Base-by-base conservation (phyloP, 1,140 invertebrate genomes). In the Idris sp. region DNA sequence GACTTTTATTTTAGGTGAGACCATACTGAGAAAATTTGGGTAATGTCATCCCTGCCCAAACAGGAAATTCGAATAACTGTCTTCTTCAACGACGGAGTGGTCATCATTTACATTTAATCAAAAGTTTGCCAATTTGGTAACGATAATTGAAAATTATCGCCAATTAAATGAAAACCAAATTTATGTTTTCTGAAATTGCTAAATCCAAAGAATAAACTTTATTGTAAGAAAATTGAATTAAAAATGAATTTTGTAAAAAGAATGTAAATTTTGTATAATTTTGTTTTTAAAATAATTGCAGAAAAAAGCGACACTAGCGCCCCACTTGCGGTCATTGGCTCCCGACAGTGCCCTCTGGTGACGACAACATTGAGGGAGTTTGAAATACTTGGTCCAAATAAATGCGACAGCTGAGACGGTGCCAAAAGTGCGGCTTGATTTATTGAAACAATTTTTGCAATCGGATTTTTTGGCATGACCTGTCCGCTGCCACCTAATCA, bases 1-100 rank as follows among this genome's bases (percentile, higher is more conserved):
- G n/a, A n/a, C n/a, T n/a, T n/a, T n/a, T n/a, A n/a, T n/a, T n/a
- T n/a, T n/a, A n/a, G n/a, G n/a, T n/a, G n/a, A n/a, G n/a, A n/a
- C n/a, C n/a, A n/a, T n/a, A n/a, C n/a, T 22, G 19, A 22, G 19
- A 6, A 2, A 6, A 22, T 4, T 22, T 6, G 19, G 19, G 19
- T 6, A 76, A 65, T 87, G 86, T 86, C 86, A 9, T 80, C 81
- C 22, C 80, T 77, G 35, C 58, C 78, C 2, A 80, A 76, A 40
- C 80, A 83, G 48, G 79, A 86, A 16, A 83, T 86, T 35, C 79
- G 84, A 2, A 86, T 87, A 62, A 87, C 85, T 0, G 79, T 86
- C 18, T 83, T 83, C 49, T 81, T 85, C 54, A 73, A 81, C 61
- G 78, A 86, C 53, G 74, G 76, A 5, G 72, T 81, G 4, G 76